phyloP scores from a whole-genome alignment of 2,797 vertebrate genomes.

The Psittacula echo region DNA sequence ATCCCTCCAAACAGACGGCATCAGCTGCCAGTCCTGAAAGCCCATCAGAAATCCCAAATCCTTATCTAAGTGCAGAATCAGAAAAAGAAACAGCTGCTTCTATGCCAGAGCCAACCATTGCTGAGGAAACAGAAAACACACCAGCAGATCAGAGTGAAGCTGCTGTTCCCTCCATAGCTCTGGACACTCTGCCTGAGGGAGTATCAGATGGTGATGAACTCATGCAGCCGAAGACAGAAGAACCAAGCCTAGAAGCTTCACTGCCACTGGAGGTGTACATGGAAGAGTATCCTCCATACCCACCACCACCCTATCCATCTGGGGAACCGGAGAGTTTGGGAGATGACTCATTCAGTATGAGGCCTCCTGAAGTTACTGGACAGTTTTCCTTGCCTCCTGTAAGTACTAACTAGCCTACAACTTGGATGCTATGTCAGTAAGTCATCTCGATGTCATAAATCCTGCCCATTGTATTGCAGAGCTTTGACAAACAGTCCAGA shows the following conservation, averaged over 20 bases:
- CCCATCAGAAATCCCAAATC: slow-evolving; percentile 73
- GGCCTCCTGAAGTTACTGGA: slow-evolving; percentile 92
- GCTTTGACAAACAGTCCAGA: not conserved
- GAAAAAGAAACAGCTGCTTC: slow-evolving; percentile 64
- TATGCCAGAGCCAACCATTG: slow-evolving; percentile 50
- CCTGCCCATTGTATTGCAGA: not conserved
- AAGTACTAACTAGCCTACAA: slow-evolving; percentile 58
- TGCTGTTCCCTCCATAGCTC: slow-evolving; percentile 76
- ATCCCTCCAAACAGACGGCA: slow-evolving; percentile 71
- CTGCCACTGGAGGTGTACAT: slow-evolving; percentile 83
- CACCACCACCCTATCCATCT: slow-evolving; percentile 92
- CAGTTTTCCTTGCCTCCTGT: slow-evolving; percentile 93
- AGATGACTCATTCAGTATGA: slow-evolving; percentile 89
- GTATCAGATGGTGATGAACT: slow-evolving; percentile 14
- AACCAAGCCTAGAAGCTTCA: slow-evolving; percentile 67
- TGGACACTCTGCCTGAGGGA: slow-evolving; percentile 82
- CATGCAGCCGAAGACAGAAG: slow-evolving; percentile 43
- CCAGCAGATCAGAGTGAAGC: slow-evolving; percentile 75
- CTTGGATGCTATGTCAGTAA: not conserved
- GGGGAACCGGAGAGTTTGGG: slow-evolving; percentile 87
- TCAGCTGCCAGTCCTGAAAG: slow-evolving; percentile 69
- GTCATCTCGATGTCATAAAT: not conserved
- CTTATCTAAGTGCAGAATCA: slow-evolving; percentile 59
- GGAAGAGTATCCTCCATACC: slow-evolving; percentile 96
- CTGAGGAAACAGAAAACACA: slow-evolving; percentile 64